Evolutionary conservation across 2,888 invertebrate species (phyloP).

Genomic region (Leptarthrus brevirostris): DNA sequence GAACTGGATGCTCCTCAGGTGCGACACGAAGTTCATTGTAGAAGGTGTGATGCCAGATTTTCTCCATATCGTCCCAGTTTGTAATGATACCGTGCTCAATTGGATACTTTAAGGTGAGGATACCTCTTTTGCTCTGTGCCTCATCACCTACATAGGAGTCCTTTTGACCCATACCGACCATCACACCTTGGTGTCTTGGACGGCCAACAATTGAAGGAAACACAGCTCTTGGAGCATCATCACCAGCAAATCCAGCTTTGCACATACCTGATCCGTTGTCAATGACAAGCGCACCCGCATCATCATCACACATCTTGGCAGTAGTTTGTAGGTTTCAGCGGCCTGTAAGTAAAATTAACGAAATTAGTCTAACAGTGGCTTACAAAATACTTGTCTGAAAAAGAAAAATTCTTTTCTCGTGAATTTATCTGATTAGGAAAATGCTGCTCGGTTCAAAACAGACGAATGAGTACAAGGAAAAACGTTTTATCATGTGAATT

Average conservation of each 20-base stretch:
- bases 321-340: conserved; percentile 56
- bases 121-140: conserved; percentile 96
- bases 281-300: conserved; percentile 87
- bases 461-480: not conserved
- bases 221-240: conserved; percentile 90
- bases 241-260: conserved; percentile 97
- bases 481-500: not conserved
- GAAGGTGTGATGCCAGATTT: conserved; percentile 98
- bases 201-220: conserved; percentile 97
- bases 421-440: not conserved
- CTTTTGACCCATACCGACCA: conserved; percentile 99
- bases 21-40: conserved; percentile 97
- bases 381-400: not conserved
- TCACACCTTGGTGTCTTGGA: conserved; percentile 92
- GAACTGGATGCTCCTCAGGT: conserved; percentile 91
- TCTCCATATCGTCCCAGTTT: conserved; percentile 99
- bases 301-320: conserved; percentile 81
- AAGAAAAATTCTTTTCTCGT: not conserved
- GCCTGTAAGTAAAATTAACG: not conserved
- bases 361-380: not conserved
- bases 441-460: not conserved
- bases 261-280: conserved; percentile 98
- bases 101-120: conserved; percentile 95
- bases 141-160: conserved; percentile 97
- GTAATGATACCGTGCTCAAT: conserved; percentile 98